Conservation (phyloP, 2,888 invertebrate genomes). For the Tetanocera ferruginea region DNA sequence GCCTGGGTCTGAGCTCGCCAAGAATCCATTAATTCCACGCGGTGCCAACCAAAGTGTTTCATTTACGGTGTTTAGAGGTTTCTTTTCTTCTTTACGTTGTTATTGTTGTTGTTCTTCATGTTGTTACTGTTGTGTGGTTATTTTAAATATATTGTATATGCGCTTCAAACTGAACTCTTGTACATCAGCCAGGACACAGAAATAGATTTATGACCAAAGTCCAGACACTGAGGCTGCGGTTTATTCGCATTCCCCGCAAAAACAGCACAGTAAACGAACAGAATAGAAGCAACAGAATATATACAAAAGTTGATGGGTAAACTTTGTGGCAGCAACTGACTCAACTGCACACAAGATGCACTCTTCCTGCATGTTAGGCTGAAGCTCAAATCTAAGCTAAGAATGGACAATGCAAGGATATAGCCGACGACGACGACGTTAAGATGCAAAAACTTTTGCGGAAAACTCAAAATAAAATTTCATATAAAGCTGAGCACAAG, state of each 20-base stretch:
- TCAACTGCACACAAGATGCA: conserved; percentile 6
- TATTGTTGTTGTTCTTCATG: conserved; percentile 51
- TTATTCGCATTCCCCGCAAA: conserved; percentile 38
- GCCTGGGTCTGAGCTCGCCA: neutral
- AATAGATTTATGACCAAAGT: conserved; percentile 64
- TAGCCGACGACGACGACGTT: conserved; percentile 12
- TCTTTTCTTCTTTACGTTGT: conserved; percentile 57
- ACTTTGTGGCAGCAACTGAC: neutral
- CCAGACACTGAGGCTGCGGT: conserved; percentile 55
- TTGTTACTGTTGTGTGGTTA: neutral
- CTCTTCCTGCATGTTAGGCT: conserved; percentile 8
- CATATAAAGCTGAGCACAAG: neutral
- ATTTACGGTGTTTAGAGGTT: conserved; percentile 55
- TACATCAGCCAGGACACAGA: conserved; percentile 52
- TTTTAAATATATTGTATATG: conserved; percentile 51
- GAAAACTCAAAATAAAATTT: conserved; percentile 23
- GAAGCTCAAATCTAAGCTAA: conserved; percentile 11
- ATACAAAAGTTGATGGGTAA: conserved; percentile 37
- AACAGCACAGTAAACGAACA: neutral
- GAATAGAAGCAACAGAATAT: conserved; percentile 3
- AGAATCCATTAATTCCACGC: conserved; percentile 62
- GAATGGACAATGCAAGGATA: neutral
- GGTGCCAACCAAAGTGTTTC: conserved; percentile 47
- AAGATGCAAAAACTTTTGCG: conserved; percentile 35
- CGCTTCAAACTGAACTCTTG: conserved; percentile 37